Evolutionary conservation across 2,797 vertebrate genomes (phyloP), one percentile per base, ranked within the genome.

Genomic region (Lithobates sylvaticus): DNA sequence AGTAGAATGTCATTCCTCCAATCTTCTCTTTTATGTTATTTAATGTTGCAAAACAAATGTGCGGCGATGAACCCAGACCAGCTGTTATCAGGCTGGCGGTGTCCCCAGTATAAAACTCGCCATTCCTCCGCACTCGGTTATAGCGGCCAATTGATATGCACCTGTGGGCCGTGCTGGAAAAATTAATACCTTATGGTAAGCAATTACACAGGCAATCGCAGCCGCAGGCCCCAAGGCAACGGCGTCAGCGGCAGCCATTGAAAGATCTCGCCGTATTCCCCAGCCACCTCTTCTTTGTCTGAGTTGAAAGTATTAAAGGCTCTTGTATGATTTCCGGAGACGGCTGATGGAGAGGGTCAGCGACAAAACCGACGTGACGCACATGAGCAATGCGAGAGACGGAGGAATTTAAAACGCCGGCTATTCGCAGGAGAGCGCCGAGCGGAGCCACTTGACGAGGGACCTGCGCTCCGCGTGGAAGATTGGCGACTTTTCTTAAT

Each of bases 161-260:
- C 54, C 89, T 2, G 0, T 69, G 84, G 67, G 36, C 76, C 88
- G 6, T 32, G 3, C 76, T 88, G 81, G 84, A 83, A 69, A 69
- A 90, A 86, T 81, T 73, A 88, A 83, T 64, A 83, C 47, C 54
- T 87, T 65, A 39, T 47, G 32, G 69, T 80, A 87, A 86, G 64
- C 8, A 88, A 64, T 73, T 74, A 74, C 27, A 81, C 21, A 34
- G 44, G 44, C 72, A 34, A 42, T 26, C 1, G 39, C 85, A 86
- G 78, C 27, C 27, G 76, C 27, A 3, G 1, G 65, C 36, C 54
- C 88, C 61, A 81, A 84, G 50, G 76, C 64, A 85, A 74, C 34
- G 15, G 76, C 83, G 69, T 68, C 47, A 0, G 79, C 83, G 27
- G 29, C 79, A 76, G 89, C 61, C 0, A 0, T 23, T 0, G 23